Conservation (phyloP, 2,888 invertebrate species). For the Lycaena phlaeas region DNA sequence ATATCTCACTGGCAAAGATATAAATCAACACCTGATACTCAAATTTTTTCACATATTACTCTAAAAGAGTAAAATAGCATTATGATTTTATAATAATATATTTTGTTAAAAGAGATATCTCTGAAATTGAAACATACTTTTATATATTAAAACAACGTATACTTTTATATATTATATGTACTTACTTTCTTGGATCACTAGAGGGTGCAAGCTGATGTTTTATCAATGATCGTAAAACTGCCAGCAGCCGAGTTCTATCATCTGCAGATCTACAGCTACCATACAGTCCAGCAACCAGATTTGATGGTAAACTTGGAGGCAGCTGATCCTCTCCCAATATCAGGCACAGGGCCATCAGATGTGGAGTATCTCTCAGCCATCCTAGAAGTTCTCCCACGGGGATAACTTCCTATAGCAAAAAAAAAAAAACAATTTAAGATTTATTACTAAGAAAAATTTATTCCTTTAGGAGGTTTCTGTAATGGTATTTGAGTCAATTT, state of each 20-base stretch:
- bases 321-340: slow-evolving; percentile 59
- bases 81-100: too few species aligned
- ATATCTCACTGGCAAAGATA: too few species aligned
- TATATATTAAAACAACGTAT: too few species aligned
- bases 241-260: slow-evolving; percentile 46
- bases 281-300: slow-evolving; percentile 54
- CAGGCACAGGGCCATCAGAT: slow-evolving; percentile 56
- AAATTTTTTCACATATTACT: too few species aligned
- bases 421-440: background rate
- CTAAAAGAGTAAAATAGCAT: too few species aligned
- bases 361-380: slow-evolving; percentile 62
- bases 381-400: slow-evolving; percentile 58
- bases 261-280: slow-evolving; percentile 48
- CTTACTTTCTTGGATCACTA: slow-evolving; percentile 60
- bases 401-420: slow-evolving; percentile 43
- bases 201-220: slow-evolving; percentile 56
- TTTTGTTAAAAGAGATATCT: too few species aligned
- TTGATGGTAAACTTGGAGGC: slow-evolving; percentile 44
- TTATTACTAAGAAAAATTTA: too few species aligned
- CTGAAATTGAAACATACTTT: too few species aligned
- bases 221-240: slow-evolving; percentile 51
- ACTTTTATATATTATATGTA: too few species aligned
- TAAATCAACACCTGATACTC: too few species aligned
- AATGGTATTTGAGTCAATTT: too few species aligned
- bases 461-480: too few species aligned